Conservation (phyloP, 2,797 vertebrate species). For the Lophius americanus region DNA sequence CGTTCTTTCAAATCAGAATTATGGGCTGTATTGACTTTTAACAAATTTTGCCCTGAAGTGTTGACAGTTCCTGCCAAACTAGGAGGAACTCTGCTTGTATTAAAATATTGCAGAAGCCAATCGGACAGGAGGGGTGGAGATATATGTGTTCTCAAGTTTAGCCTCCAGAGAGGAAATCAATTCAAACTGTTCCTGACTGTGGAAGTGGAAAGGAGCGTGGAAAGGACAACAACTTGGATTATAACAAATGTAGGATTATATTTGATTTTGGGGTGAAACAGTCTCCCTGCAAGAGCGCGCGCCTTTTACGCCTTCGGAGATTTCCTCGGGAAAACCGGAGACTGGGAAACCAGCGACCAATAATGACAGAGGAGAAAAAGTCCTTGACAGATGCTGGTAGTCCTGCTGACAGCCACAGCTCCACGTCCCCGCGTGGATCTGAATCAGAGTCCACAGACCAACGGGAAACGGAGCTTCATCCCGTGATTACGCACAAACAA, state of each 20-base stretch:
- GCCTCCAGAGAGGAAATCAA: slow-evolving; percentile 11
- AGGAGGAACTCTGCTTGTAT: slow-evolving; percentile 30
- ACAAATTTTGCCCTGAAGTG: no score
- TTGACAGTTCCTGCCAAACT: neutral
- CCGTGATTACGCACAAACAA: slow-evolving; percentile 61
- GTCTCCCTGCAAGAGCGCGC: slow-evolving; percentile 9
- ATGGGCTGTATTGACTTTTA: neutral
- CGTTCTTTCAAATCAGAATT: neutral
- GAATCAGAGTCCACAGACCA: slow-evolving; percentile 79
- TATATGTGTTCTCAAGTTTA: neutral
- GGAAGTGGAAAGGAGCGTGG: neutral
- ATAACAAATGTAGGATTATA: slow-evolving; percentile 10
- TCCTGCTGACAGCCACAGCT: slow-evolving; percentile 83
- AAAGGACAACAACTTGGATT: slow-evolving; percentile 4
- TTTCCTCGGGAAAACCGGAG: neutral
- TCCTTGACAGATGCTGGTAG: slow-evolving; percentile 80
- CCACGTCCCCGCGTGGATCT: slow-evolving; percentile 82
- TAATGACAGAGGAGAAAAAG: slow-evolving; percentile 85
- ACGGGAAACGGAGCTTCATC: slow-evolving; percentile 8
- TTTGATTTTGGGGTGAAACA: slow-evolving; percentile 8
- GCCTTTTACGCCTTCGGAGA: slow-evolving; percentile 48
- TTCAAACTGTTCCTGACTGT: neutral
- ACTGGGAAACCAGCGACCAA: slow-evolving; percentile 50
- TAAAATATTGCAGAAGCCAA: slow-evolving; percentile 44
- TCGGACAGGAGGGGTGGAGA: slow-evolving; percentile 56